Conservation (phyloP, 2,888 invertebrate species). For the Drosophila acutilabella region DNA sequence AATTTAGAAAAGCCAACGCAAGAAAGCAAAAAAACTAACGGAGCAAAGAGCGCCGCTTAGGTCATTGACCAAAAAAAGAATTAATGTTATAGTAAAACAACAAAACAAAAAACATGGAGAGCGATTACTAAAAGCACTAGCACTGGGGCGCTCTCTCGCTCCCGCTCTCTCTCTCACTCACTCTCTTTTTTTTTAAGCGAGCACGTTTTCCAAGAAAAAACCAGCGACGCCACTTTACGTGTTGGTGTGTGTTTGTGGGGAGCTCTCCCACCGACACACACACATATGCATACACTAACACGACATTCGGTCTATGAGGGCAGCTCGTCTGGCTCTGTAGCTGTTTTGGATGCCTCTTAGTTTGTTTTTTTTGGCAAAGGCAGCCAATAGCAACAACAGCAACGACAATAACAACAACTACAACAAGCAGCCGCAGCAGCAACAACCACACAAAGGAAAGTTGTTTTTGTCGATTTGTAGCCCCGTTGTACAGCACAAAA, state of each 20-base stretch:
- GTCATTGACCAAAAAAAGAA: slow-evolving; percentile 79
- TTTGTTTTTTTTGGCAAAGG: slow-evolving; percentile 56
- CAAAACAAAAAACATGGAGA: slow-evolving; percentile 14
- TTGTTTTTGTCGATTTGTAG: slow-evolving; percentile 61
- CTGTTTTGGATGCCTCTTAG: slow-evolving; percentile 36
- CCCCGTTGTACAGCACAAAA: slow-evolving; percentile 46
- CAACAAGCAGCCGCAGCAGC: slow-evolving; percentile 18
- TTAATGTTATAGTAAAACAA: slow-evolving; percentile 52
- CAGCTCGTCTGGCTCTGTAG: slow-evolving; percentile 21
- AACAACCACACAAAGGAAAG: slow-evolving; percentile 53
- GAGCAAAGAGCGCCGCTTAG: slow-evolving; percentile 65
- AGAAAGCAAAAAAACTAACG: slow-evolving; percentile 58
- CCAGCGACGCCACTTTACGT: slow-evolving; percentile 61
- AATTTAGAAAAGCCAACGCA: slow-evolving; percentile 15
- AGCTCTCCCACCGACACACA: slow-evolving; percentile 43
- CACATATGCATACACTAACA: slow-evolving; percentile 12
- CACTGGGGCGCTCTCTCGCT: slow-evolving; percentile 30
- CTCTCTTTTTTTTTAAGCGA: slow-evolving; percentile 23
- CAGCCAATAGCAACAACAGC: slow-evolving; percentile 37
- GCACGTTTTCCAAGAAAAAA: slow-evolving; percentile 69
- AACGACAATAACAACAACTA: slow-evolving; percentile 33
- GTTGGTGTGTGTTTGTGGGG: slow-evolving; percentile 24
- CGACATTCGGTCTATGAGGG: slow-evolving; percentile 33
- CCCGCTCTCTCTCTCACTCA: slow-evolving; percentile 29
- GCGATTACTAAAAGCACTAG: slow-evolving; percentile 18